Evolutionary conservation across 2,113 vertebrate genomes (phyloP).

Genomic region (Diadophis punctatus): DNA sequence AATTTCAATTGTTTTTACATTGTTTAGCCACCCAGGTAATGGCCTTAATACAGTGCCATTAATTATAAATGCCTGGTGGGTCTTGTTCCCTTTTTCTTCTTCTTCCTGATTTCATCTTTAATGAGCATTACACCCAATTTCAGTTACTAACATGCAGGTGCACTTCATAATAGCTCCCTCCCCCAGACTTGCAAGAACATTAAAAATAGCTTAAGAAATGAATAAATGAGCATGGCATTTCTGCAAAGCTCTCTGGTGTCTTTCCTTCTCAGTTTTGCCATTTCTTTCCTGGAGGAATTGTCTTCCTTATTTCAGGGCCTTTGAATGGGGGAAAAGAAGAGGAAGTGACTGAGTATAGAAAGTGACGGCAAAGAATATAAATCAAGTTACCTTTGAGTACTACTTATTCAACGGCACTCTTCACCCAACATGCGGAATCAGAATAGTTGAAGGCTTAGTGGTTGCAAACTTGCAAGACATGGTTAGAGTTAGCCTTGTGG

Average conservation of each 20-base stretch:
- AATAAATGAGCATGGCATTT: neutral
- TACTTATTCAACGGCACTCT: neutral
- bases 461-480: neutral
- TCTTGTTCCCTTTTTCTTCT: neutral
- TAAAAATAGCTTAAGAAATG: neutral
- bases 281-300: neutral
- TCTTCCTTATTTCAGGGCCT: neutral
- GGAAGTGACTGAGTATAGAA: neutral
- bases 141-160: slow-evolving; percentile 15
- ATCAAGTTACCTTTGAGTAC: neutral
- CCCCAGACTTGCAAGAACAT: neutral
- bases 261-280: neutral
- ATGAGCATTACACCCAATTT: slow-evolving; percentile 17
- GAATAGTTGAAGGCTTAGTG: neutral
- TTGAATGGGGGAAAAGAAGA: neutral
- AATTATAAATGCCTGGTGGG: slow-evolving; percentile 21
- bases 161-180: slow-evolving; percentile 1
- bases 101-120: slow-evolving; percentile 35
- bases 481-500: neutral
- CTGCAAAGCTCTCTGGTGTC: neutral
- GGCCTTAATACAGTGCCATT: slow-evolving; percentile 22
- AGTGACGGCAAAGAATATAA: neutral
- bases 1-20: slow-evolving; percentile 22
- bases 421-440: neutral
- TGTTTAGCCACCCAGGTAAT: slow-evolving; percentile 5